These are phyloP conservation scores for Drosophila yakuba DNA, from an alignment of 1,140 invertebrate genomes.

Conservation along the genomic window DNA sequence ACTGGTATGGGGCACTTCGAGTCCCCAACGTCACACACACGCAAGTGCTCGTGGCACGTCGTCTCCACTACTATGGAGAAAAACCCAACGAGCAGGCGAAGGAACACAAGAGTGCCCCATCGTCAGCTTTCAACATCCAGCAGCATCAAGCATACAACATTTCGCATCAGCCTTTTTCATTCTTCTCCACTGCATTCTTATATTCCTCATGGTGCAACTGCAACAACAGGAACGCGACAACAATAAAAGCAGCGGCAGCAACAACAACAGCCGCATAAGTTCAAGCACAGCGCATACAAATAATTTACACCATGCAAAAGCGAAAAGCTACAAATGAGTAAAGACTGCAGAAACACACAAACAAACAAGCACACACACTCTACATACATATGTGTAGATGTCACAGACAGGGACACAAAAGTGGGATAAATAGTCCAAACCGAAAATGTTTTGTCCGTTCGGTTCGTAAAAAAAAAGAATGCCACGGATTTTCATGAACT, in stretches of 20 bases:
- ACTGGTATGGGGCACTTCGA: conserved; percentile 12
- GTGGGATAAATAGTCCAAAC: background rate
- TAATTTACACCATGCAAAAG: conserved; percentile 72
- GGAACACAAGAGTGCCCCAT: conserved; percentile 18
- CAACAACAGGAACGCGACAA: conserved; percentile 43
- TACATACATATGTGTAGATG: background rate
- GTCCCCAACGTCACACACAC: conserved; percentile 27
- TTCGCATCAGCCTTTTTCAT: conserved; percentile 57
- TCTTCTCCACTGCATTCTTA: conserved; percentile 61
- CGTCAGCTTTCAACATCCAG: conserved; percentile 33
- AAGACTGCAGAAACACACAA: conserved; percentile 43
- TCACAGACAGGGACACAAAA: conserved; percentile 37
- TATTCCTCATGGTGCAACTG: conserved; percentile 38
- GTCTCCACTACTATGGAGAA: conserved; percentile 52
- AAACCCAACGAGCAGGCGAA: conserved; percentile 25
- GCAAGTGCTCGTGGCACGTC: conserved; percentile 22
- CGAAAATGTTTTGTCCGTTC: too few relatives aligned
- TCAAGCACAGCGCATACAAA: conserved; percentile 72
- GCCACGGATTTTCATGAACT: background rate
- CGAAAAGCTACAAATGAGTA: conserved; percentile 81
- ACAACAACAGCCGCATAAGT: conserved; percentile 49
- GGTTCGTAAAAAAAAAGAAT: background rate
- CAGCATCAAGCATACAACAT: conserved; percentile 29
- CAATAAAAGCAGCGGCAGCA: conserved; percentile 46
- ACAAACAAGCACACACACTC: conserved; percentile 1